Base-by-base conservation (phyloP, 2,113 vertebrate species). In the Octodon degus region DNA sequence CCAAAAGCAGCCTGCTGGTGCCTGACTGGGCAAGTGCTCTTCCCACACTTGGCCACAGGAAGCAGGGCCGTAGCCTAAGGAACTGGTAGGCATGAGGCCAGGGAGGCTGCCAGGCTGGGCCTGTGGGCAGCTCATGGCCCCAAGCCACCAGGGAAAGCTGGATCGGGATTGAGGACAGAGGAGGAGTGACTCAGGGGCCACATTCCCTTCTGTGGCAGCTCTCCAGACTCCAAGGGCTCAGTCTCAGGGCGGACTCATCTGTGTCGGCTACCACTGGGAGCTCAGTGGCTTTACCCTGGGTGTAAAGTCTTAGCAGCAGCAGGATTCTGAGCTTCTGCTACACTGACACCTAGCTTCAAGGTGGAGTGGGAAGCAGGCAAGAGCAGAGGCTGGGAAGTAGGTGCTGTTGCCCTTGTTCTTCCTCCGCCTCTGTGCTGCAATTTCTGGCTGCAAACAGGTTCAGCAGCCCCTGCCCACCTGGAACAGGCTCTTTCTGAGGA, bases 21-120 rank as follows among this genome's bases (percentile, higher is more conserved):
- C 70, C 70, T 24, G 70, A 40, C 70, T 40, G 0, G 3, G 30
- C 62, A 76, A 60, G 32, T 3, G 4, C 6, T 55, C 58, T 85
- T n/a, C 5, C 53, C 70, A 92, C 68, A 60, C 55, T 7, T n/a
- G 50, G 88, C 55, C 79, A 87, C 9, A 1, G 65, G 47, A 65
- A 32, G 63, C 40, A 2, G 19, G 5, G 70, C 43, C 9, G 27
- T 12, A 53, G 6, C 50, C 47, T 16, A 10, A 63, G 82, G 62
- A 65, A 13, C 0, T 0, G 0, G 79, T 12, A 0, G 0, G 30
- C 1, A 1, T 2, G 55, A 55, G 24, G 62, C 85, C 8, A 2
- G 22, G 77, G 67, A 53, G 92, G 89, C 11, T 2, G 80, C 90
- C 27, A 30, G 86, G 81, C 76, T 47, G 88, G 22, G 11, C 76